Evolutionary conservation across 2,888 invertebrate species (phyloP).

Genomic region (Brassicogethes aeneus): DNA sequence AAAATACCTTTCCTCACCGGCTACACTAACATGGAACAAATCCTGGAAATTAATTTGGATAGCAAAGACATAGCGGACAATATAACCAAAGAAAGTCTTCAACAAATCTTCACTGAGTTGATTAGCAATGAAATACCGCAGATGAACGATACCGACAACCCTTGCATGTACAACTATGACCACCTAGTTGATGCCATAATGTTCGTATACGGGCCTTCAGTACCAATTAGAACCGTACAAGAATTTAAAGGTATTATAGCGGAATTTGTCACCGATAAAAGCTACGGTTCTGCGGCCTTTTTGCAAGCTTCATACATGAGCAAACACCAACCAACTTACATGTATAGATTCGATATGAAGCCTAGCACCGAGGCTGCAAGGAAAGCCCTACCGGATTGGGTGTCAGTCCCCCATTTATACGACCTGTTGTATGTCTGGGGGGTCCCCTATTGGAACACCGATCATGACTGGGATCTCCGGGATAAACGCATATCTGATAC

Average conservation of each 20-base stretch:
- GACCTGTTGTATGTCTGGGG: conserved; percentile 78
- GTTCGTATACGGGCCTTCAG: conserved; percentile 66
- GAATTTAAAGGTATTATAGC: conserved; percentile 56
- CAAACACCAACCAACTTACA: conserved; percentile 49
- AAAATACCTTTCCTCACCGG: conserved; percentile 62
- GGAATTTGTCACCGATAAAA: conserved; percentile 65
- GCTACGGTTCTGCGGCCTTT: conserved; percentile 61
- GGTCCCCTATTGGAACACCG: conserved; percentile 60
- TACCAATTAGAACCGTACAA: conserved; percentile 52
- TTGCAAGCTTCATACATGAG: conserved; percentile 58
- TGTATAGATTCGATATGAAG: conserved; percentile 69
- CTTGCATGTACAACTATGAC: conserved; percentile 49
- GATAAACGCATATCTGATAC: conserved; percentile 73
- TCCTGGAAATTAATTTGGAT: conserved; percentile 50
- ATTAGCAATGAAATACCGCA: conserved; percentile 52
- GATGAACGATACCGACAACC: conserved; percentile 45
- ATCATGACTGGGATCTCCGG: conserved; percentile 62
- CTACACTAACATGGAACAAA: conserved; percentile 76
- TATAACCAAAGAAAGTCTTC: conserved; percentile 46
- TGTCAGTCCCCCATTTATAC: conserved; percentile 71
- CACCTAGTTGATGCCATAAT: conserved; percentile 63
- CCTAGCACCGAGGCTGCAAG: conserved; percentile 56
- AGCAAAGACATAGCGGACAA: conserved; percentile 53
- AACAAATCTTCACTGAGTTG: conserved; percentile 52
- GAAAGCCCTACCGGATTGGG: conserved; percentile 65